These are phyloP conservation scores for Trachurus trachurus DNA, from an alignment of 2,797 vertebrate genomes.

Conservation along the genomic window DNA sequence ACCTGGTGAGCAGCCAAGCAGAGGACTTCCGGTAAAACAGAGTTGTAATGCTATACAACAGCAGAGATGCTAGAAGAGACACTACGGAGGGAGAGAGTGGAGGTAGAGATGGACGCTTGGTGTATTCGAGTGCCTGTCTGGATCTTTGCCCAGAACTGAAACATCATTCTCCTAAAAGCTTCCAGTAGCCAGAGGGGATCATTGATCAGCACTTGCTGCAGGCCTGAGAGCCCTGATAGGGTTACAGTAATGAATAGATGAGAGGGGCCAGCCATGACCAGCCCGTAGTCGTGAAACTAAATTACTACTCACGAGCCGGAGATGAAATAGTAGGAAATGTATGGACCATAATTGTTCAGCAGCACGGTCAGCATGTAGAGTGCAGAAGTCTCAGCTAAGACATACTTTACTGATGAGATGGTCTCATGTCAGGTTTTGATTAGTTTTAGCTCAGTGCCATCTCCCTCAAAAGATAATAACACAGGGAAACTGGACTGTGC, in stretches of 20 bases:
- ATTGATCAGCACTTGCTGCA: conserved; percentile 61
- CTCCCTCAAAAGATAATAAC: neutral
- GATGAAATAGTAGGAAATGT: conserved; percentile 32
- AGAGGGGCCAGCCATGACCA: conserved; percentile 18
- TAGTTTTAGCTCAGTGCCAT: neutral
- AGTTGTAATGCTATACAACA: conserved; percentile 49
- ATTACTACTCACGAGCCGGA: conserved; percentile 41
- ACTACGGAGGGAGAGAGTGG: conserved; percentile 29
- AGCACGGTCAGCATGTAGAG: conserved; percentile 17
- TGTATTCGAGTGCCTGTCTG: conserved; percentile 70
- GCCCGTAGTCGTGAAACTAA: conserved; percentile 38
- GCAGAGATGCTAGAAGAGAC: conserved; percentile 19
- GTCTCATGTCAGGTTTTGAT: neutral
- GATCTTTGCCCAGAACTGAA: conserved; percentile 72
- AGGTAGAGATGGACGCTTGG: conserved; percentile 39
- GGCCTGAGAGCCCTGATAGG: conserved; percentile 55
- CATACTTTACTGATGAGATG: neutral
- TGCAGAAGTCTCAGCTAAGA: conserved; percentile 5
- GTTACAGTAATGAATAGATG: conserved; percentile 70
- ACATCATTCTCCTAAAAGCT: conserved; percentile 77
- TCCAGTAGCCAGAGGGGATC: conserved; percentile 57
- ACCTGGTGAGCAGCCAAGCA: conserved; percentile 55
- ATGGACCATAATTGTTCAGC: conserved; percentile 1
- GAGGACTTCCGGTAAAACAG: conserved; percentile 70
- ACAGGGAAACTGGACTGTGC: neutral